Evolutionary conservation across 2,797 vertebrate species (phyloP).

Genomic region (Dermochelys coriacea): DNA sequence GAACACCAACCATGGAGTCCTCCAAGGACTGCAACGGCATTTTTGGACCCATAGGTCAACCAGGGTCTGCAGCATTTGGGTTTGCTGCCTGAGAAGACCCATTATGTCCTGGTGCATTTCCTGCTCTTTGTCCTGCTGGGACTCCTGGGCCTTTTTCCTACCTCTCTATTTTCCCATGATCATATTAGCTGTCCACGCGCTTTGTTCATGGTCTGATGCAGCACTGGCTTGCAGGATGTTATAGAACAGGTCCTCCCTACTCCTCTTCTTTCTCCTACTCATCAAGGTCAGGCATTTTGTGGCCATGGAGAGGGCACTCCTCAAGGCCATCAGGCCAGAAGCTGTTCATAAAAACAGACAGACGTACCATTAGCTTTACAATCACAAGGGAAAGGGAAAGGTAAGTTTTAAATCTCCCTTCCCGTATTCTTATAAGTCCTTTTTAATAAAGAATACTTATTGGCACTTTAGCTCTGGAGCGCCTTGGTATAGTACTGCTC

Average conservation of each 20-base stretch:
- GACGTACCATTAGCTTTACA: too few relatives aligned
- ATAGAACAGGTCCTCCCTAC: not conserved
- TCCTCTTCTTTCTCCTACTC: not conserved
- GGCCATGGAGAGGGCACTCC: not conserved
- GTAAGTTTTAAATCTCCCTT: too few relatives aligned
- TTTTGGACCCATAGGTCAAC: not conserved
- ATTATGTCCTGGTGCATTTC: not conserved
- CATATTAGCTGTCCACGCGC: not conserved
- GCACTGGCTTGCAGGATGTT: not conserved
- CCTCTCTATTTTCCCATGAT: not conserved
- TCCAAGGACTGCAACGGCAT: not conserved
- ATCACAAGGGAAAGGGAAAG: too few relatives aligned
- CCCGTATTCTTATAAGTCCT: too few relatives aligned
- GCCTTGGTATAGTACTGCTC: not conserved
- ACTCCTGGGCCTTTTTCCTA: not conserved
- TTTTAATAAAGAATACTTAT: too few relatives aligned
- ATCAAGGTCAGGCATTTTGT: not conserved
- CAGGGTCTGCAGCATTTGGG: not conserved
- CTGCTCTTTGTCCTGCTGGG: not conserved
- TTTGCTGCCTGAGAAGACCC: not conserved
- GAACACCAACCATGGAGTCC: not conserved
- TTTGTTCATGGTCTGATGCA: not conserved
- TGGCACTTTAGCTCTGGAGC: too few relatives aligned
- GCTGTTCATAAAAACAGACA: too few relatives aligned
- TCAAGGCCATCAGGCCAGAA: too few relatives aligned